These are phyloP conservation scores for Myiopsitta monachus DNA, from an alignment of 2,113 vertebrate genomes.

Conservation along the genomic window DNA sequence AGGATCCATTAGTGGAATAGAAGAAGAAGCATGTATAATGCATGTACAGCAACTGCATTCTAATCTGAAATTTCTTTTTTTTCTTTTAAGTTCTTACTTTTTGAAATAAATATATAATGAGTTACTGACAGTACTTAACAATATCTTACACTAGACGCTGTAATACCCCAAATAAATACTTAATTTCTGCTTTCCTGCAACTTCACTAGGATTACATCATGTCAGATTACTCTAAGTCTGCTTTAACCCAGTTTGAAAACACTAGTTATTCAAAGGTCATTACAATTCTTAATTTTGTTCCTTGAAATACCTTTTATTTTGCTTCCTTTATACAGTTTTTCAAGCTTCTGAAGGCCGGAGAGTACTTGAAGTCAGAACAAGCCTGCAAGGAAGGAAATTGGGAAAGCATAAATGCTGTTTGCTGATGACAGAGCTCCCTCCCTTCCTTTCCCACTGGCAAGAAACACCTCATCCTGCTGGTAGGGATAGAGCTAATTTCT, in stretches of 20 bases:
- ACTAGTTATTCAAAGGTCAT: conserved; percentile 68
- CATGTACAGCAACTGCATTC: conserved; percentile 61
- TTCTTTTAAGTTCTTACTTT: conserved; percentile 67
- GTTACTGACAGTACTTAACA: conserved; percentile 71
- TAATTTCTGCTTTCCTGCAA: conserved; percentile 75
- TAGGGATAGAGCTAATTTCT: not conserved
- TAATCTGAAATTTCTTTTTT: conserved; percentile 64
- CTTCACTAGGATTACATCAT: conserved; percentile 74
- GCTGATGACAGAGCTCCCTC: not conserved
- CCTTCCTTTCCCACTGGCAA: not conserved
- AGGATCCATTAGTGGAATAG: conserved; percentile 67
- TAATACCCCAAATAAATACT: conserved; percentile 70
- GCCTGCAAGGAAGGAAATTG: not conserved
- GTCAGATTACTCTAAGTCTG: conserved; percentile 75
- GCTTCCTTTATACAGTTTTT: not conserved
- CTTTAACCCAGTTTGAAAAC: conserved; percentile 76
- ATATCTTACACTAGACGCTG: conserved; percentile 60
- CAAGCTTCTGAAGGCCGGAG: not conserved
- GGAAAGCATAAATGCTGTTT: not conserved
- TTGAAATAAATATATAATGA: conserved; percentile 62
- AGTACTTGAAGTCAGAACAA: conserved; percentile 9
- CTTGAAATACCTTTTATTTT: conserved; percentile 55
- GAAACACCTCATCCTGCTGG: not conserved
- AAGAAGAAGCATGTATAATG: conserved; percentile 67
- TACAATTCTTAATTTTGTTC: conserved; percentile 62